phyloP scores from a whole-genome alignment of 1,140 invertebrate genomes.

The Lasaia peninsularis region DNA sequence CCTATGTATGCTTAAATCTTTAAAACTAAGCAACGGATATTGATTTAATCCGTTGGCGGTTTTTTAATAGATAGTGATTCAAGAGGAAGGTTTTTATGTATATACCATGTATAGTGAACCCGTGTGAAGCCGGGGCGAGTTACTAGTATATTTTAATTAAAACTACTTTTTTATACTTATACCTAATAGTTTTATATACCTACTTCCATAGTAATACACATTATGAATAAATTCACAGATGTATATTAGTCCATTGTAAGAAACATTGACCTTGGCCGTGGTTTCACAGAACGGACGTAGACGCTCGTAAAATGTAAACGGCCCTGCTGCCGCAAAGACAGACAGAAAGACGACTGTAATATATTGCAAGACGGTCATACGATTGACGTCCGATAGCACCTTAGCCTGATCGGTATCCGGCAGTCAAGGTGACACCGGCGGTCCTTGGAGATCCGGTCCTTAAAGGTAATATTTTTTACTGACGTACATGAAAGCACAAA shows the following conservation, averaged over 20 bases:
- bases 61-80: no score
- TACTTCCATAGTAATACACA: no score
- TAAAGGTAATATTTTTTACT: conserved; percentile 31
- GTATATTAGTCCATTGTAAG: conserved; percentile 30
- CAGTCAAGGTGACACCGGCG: conserved; percentile 68
- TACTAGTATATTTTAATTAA: no score
- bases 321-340: conserved; percentile 50
- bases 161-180: no score
- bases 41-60: no score
- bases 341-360: conserved; percentile 60
- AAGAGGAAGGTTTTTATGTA: no score
- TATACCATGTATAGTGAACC: no score
- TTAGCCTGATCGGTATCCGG: conserved; percentile 64
- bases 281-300: conserved; percentile 59
- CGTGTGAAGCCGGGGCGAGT: no score
- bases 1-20: no score
- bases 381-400: conserved; percentile 72
- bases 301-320: conserved; percentile 70
- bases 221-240: no score
- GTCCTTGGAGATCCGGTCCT: conserved; percentile 65
- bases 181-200: no score
- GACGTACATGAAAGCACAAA: not conserved
- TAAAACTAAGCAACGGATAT: no score
- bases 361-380: conserved; percentile 64
- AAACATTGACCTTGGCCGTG: conserved; percentile 59